Evolutionary conservation across 2,888 invertebrate species (phyloP), one percentile per base, ranked within the genome.

Genomic region (Scaeva pyrastri): DNA sequence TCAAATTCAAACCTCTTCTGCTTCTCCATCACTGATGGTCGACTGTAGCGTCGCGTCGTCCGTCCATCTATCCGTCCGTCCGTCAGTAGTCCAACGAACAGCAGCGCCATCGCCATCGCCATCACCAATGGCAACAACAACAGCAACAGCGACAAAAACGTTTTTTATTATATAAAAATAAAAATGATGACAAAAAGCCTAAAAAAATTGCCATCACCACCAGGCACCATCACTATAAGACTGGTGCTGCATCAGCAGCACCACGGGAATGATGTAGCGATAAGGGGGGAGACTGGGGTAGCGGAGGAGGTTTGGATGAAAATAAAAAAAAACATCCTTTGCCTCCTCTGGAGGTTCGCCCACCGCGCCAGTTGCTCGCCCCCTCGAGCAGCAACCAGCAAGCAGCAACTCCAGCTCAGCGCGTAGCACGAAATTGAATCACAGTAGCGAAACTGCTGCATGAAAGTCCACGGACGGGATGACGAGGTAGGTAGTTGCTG

Each of bases 121-220:
- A 31, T 26, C 56, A 71, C 31, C 45, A 72, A n/a, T 55, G 74
- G 64, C 71, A 71, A 19, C 56, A 70, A 23, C 73, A 68, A 55
- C 68, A n/a, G n/a, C 78, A 78, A 72, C 64, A 39, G 64, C 76
- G 66, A 52, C 68, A 71, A 50, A 70, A 19, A 62, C 36, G 12
- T 14, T 81, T 72, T 74, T 36, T 77, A 39, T 70, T 58, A 73
- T 45, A 85, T 80, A 82, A 78, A 86, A 82, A 78, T 78, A 62
- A 86, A 76, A 86, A 86, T 78, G 81, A 86, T 86, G 81, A 86
- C 81, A 86, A 86, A 86, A 86, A 86, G 82, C 81, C 86, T 82
- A 74, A 78, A 86, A 79, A 82, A 88, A 71, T 55, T 56, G 72
- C 72, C 64, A 78, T 88, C 88, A 84, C 73, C 80, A 85, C 87